A percentile compares a stretch with the other conserved stretches of the same genome.
These are phyloP conservation scores for Drosophila robusta DNA, from an alignment of 2,888 invertebrate genomes.

Conservation along the genomic window DNA sequence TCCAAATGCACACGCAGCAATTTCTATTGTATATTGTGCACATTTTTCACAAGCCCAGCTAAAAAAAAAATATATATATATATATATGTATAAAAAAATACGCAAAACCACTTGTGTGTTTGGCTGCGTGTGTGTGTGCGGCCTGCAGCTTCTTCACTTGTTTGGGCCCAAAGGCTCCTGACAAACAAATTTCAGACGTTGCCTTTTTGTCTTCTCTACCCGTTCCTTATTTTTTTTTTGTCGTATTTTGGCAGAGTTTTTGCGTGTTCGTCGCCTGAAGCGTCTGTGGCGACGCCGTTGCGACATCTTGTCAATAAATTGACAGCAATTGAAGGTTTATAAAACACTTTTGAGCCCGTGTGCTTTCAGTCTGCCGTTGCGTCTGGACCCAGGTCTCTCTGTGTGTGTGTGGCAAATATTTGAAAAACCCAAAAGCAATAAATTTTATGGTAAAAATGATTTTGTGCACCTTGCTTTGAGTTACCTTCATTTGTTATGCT, in stretches of 20 bases:
- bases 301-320: slow-evolving; percentile 81
- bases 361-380: slow-evolving; percentile 6
- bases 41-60: slow-evolving; percentile 64
- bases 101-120: slow-evolving; percentile 7
- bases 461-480: slow-evolving; percentile 61
- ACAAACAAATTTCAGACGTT: slow-evolving; percentile 68
- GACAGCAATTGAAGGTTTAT: slow-evolving; percentile 81
- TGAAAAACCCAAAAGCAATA: slow-evolving; percentile 70
- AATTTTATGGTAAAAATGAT: slow-evolving; percentile 76
- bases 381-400: slow-evolving; percentile 15
- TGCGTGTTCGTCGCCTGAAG: slow-evolving; percentile 54
- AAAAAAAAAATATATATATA: slow-evolving; percentile 18
- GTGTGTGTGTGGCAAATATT: slow-evolving; percentile 45
- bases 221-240: slow-evolving; percentile 11
- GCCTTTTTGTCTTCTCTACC: slow-evolving; percentile 42
- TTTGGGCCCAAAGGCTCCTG: slow-evolving; percentile 59
- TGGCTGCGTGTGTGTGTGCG: slow-evolving; percentile 19
- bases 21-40: slow-evolving; percentile 75
- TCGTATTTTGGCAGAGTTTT: slow-evolving; percentile 15
- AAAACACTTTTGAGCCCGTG: slow-evolving; percentile 70
- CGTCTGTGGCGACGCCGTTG: slow-evolving; percentile 56
- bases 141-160: slow-evolving; percentile 44
- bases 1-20: slow-evolving; percentile 75
- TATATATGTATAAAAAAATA: slow-evolving; percentile 1
- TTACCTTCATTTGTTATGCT: slow-evolving; percentile 38